Base-by-base conservation (phyloP, 2,113 vertebrate species). In the Amia ocellicauda region DNA sequence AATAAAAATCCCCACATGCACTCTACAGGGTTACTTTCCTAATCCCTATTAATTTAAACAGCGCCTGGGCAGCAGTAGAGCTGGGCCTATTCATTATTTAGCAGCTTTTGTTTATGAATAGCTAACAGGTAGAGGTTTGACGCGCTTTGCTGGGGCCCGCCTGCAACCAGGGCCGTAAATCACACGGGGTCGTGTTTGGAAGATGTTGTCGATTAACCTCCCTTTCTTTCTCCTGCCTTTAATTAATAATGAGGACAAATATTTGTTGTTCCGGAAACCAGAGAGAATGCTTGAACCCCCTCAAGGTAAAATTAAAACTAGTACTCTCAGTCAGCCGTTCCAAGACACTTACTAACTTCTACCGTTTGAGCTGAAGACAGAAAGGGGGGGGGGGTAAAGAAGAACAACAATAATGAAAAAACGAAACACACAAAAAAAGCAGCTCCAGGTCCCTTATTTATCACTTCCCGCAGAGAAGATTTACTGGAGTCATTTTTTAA, bases 221-320 rank as follows among this genome's bases (percentile, higher is more conserved):
- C 50, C 68, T 78, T 56, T 63, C 58, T 71, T 79, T 74, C 68
- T 72, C 76, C 67, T 66, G 60, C 75, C 80, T 85, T 97, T 93
- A 96, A 98, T 96, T 94, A 96, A 90, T 97, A 93, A 96, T 96
- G 92, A 96, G 91, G 88, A 94, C 89, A 92, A 94, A 94, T 94
- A 93, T 94, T 89, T 83, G 86, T 83, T 83, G 77, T 84, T 85
- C 78, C 66, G 53, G 73, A 78, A 77, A 69, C 77, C 63, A 80
- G 82, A 69, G 52, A 53, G 56, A 63, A 61, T 63, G 58, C 57
- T 68, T 63, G 69, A 72, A 69, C 57, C 59, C 79, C 78, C 69
- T 73, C 47, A 58, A 69, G 78, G 81, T 81, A 83, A 80, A 86
- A 84, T 84, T 81, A 82, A 79, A 80, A 65, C 72, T 76, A 73